Percentiles rank a stretch among this genome's conserved stretches.
phyloP scores from a whole-genome alignment of 37 sponge, comb jelly and placozoan genomes.

The Lycopodina hypogea region DNA sequence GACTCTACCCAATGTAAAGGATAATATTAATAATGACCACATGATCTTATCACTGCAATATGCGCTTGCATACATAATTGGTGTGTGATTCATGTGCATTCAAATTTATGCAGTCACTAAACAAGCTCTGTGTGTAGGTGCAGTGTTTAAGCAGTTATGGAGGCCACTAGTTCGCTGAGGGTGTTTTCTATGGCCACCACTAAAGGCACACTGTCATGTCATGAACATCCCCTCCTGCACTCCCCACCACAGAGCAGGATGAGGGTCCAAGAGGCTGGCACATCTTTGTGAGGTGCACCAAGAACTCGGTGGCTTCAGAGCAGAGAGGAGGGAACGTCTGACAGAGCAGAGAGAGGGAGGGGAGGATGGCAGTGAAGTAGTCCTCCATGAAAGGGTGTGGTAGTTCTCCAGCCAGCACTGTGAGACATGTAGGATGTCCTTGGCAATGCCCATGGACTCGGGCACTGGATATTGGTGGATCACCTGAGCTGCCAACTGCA shows the following conservation, averaged over 20 bases:
- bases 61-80: too few species aligned
- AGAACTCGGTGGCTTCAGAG: constrained; percentile 56
- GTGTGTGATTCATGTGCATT: too few species aligned
- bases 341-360: constrained; percentile 54
- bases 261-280: neutral
- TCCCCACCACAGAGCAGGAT: neutral
- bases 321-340: constrained; percentile 81
- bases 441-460: constrained; percentile 55
- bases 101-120: too few species aligned
- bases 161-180: neutral
- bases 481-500: constrained; percentile 80
- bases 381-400: constrained; percentile 29
- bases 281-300: constrained; percentile 47
- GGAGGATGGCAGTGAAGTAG: constrained; percentile 66
- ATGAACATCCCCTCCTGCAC: neutral
- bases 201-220: neutral
- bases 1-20: too few species aligned
- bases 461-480: constrained; percentile 84
- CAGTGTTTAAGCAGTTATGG: neutral
- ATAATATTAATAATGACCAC: too few species aligned
- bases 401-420: constrained; percentile 42
- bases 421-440: constrained; percentile 63
- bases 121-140: too few species aligned
- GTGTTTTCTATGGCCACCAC: neutral
- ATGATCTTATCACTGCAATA: too few species aligned